Percentiles rank a stretch among this genome's conserved stretches.
These are phyloP conservation scores for Colostygia pectinataria DNA, from an alignment of 2,888 invertebrate species.

Conservation along the genomic window DNA sequence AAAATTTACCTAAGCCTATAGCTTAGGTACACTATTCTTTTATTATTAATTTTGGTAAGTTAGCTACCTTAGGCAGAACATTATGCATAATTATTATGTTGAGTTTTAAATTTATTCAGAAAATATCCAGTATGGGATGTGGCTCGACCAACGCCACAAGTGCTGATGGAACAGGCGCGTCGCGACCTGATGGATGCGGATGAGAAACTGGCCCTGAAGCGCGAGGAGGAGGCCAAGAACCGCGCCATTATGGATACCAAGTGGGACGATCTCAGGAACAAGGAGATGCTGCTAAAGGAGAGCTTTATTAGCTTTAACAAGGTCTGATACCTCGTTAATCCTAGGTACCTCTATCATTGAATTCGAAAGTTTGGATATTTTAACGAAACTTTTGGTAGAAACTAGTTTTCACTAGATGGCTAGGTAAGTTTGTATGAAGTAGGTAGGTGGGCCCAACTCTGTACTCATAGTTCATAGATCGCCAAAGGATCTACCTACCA, in stretches of 20 bases:
- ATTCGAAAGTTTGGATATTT: no score
- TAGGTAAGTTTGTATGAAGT: no score
- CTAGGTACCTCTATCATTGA: neutral
- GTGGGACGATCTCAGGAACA: constrained; percentile 80
- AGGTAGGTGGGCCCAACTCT: no score
- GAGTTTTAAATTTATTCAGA: constrained; percentile 51
- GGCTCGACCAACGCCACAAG: constrained; percentile 79
- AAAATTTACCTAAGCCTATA: no score
- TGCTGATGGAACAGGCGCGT: constrained; percentile 79
- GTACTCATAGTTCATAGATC: no score
- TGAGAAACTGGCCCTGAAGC: constrained; percentile 69
- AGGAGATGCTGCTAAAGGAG: constrained; percentile 78
- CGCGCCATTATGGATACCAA: constrained; percentile 73
- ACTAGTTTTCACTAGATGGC: no score
- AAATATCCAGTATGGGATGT: constrained; percentile 85
- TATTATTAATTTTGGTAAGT: no score
- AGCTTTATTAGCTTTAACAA: constrained; percentile 85
- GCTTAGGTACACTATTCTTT: no score
- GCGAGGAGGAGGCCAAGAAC: constrained; percentile 64
- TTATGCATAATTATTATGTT: no score
- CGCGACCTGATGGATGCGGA: constrained; percentile 79
- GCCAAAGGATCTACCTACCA: no score
- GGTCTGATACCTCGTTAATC: neutral
- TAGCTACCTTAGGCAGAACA: no score
- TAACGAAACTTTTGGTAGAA: no score